Conservation (phyloP, 1,140 invertebrate species). For the Teleopsis dalmanni region DNA sequence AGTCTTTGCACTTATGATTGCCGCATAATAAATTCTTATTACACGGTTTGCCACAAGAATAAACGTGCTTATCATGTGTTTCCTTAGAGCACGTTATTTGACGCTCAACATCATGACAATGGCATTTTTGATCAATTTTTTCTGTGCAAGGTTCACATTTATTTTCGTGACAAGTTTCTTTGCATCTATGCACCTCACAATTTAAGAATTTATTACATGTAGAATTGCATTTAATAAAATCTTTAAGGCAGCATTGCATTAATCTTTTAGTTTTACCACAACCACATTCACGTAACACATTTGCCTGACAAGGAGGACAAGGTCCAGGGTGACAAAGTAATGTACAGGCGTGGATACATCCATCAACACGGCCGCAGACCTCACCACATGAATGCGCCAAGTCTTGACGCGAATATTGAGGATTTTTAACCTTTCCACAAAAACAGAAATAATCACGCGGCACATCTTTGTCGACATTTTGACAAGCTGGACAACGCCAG, state of each 20-base stretch:
- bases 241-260: conserved; percentile 62
- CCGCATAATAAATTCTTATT: conserved; percentile 62
- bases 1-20: conserved; percentile 64
- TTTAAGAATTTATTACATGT: conserved; percentile 63
- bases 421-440: conserved; percentile 69
- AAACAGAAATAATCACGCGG: conserved; percentile 75
- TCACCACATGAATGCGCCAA: conserved; percentile 86
- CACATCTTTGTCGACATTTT: conserved; percentile 59
- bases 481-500: conserved; percentile 91
- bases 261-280: conserved; percentile 62
- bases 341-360: conserved; percentile 77
- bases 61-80: conserved; percentile 41
- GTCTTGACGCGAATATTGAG: conserved; percentile 63
- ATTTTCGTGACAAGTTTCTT: conserved; percentile 67
- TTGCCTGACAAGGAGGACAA: conserved; percentile 70
- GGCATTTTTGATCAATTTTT: conserved; percentile 50
- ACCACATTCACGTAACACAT: conserved; percentile 58
- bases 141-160: conserved; percentile 62
- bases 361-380: conserved; percentile 60
- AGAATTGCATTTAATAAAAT: conserved; percentile 62
- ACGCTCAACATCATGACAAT: conserved; percentile 42
- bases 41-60: conserved; percentile 64
- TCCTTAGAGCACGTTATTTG: conserved; percentile 49
- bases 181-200: conserved; percentile 69
- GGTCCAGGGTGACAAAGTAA: conserved; percentile 87